These are phyloP conservation scores for Callyntrura guangdongensis DNA, from an alignment of 2,888 invertebrate species.

Conservation along the genomic window DNA sequence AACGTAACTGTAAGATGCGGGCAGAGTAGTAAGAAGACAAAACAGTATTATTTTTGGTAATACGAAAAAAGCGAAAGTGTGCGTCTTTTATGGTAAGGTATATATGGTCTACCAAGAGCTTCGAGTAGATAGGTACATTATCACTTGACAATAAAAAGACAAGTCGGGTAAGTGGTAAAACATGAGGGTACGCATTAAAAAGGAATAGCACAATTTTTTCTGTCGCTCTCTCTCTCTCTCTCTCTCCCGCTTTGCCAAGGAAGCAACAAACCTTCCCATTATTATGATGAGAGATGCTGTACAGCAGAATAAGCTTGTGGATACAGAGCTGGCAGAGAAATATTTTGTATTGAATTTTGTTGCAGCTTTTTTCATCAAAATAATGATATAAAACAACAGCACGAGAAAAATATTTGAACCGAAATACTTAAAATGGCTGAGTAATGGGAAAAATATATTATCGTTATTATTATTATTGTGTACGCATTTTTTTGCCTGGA, in stretches of 20 bases:
- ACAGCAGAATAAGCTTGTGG: too few species aligned
- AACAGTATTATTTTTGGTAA: not conserved
- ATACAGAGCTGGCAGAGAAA: too few species aligned
- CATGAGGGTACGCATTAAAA: conserved; percentile 49
- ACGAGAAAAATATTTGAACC: not conserved
- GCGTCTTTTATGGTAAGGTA: too few species aligned
- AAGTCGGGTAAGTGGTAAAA: conserved; percentile 53
- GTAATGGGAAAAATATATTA: conserved; percentile 41
- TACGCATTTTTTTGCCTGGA: too few species aligned
- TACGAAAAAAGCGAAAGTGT: not conserved
- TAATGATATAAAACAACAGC: not conserved
- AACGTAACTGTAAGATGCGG: not conserved
- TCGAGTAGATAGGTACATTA: conserved; percentile 2
- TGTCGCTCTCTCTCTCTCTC: conserved; percentile 17
- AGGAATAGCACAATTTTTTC: conserved; percentile 50
- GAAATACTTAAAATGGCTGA: not conserved
- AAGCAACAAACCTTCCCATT: too few species aligned
- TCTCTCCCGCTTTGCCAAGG: not conserved
- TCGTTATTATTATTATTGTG: too few species aligned
- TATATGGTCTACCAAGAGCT: too few species aligned
- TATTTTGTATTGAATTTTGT: conserved; percentile 33
- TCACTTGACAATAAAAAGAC: conserved; percentile 37
- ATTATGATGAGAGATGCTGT: too few species aligned
- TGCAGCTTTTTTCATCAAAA: not conserved
- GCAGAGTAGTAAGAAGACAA: not conserved